A percentile compares a stretch with the other conserved stretches of the same genome.
Evolutionary conservation across 2,888 invertebrate species (phyloP).

Genomic region (Anthophora plumipes): DNA sequence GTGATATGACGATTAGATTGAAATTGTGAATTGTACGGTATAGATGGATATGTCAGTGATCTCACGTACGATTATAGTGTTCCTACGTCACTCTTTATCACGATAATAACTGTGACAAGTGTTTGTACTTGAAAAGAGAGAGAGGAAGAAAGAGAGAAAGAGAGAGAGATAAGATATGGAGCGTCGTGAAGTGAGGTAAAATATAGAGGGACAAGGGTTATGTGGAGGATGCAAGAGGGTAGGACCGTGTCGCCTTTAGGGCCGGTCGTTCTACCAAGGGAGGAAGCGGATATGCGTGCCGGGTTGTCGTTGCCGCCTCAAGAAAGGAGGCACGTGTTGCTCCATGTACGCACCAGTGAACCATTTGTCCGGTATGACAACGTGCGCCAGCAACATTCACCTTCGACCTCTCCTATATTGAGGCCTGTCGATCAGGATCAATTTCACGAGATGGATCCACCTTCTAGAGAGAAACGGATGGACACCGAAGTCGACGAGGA

Average conservation of each 20-base stretch:
- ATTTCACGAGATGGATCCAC: slow-evolving; percentile 56
- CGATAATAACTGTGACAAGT: neutral
- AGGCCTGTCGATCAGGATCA: slow-evolving; percentile 63
- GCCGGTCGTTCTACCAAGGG: slow-evolving; percentile 73
- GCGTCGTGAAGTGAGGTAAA: slow-evolving; percentile 62
- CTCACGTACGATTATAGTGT: neutral
- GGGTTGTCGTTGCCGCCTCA: slow-evolving; percentile 72
- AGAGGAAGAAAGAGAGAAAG: too few species aligned
- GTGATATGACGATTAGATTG: too few species aligned
- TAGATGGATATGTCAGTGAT: slow-evolving; percentile 27
- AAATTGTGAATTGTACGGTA: slow-evolving; percentile 1
- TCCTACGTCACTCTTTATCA: too few species aligned
- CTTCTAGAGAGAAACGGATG: slow-evolving; percentile 45
- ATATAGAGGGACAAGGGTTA: slow-evolving; percentile 62
- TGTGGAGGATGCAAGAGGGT: slow-evolving; percentile 82
- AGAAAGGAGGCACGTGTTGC: slow-evolving; percentile 78
- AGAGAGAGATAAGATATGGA: slow-evolving; percentile 38
- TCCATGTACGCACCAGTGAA: slow-evolving; percentile 79
- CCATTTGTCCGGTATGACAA: slow-evolving; percentile 77
- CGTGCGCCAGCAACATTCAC: slow-evolving; percentile 65
- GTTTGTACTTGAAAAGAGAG: too few species aligned
- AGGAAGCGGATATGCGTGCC: slow-evolving; percentile 71
- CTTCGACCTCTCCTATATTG: slow-evolving; percentile 64
- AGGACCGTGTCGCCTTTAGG: slow-evolving; percentile 77
- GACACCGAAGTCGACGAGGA: slow-evolving; percentile 69